phyloP scores from a whole-genome alignment of 2,888 invertebrate genomes.

The Oscheius sp. region DNA sequence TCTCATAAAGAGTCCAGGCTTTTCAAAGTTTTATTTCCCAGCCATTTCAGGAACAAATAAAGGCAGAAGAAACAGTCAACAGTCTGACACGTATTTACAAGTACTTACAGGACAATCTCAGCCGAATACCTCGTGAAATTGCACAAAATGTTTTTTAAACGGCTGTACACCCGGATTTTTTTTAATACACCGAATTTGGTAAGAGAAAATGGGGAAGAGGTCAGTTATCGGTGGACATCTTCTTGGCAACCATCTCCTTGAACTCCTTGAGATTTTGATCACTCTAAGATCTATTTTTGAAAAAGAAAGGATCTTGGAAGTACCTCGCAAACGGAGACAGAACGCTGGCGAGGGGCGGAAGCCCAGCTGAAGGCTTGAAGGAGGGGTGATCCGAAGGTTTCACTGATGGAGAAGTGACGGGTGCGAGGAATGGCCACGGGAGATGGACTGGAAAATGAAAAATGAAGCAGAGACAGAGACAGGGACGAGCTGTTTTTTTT shows the following conservation, averaged over 20 bases:
- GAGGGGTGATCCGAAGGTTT: slow-evolving; percentile 30
- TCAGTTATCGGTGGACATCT: slow-evolving; percentile 10
- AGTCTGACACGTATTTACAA: slow-evolving; percentile 15
- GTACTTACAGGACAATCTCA: neutral
- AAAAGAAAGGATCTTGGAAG: neutral
- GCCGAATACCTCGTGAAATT: slow-evolving; percentile 1
- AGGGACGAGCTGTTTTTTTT: too few species aligned
- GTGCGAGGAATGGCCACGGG: slow-evolving; percentile 24
- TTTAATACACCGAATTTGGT: neutral
- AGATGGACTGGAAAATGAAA: neutral
- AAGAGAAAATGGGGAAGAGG: slow-evolving; percentile 1
- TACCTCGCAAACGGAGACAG: slow-evolving; percentile 31
- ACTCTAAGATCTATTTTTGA: neutral
- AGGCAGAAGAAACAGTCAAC: neutral
- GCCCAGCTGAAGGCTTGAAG: slow-evolving; percentile 24
- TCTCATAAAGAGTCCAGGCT: slow-evolving; percentile 33
- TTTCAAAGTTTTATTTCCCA: neutral
- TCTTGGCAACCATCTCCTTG: slow-evolving; percentile 10
- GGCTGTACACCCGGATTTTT: slow-evolving; percentile 26
- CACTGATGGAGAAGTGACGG: slow-evolving; percentile 31
- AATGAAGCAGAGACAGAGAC: too few species aligned
- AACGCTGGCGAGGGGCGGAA: slow-evolving; percentile 23
- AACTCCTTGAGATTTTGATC: slow-evolving; percentile 17
- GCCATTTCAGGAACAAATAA: neutral
- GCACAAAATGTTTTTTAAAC: slow-evolving; percentile 9